Percentiles rank a stretch among this genome's conserved stretches.
Conservation (phyloP, 2,797 vertebrate species). For the Schizopygopsis pylzovi region DNA sequence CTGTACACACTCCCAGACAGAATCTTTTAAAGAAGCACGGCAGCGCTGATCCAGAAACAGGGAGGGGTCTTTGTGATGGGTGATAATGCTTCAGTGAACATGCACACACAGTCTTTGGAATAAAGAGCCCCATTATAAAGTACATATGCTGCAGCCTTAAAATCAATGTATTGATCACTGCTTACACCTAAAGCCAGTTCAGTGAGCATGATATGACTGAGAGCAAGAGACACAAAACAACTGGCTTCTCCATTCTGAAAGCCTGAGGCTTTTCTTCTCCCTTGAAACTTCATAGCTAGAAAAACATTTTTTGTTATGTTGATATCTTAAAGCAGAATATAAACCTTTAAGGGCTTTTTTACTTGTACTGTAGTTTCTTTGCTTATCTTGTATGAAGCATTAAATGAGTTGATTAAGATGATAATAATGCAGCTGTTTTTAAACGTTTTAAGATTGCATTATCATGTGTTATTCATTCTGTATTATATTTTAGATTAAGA, state of each 20-base stretch:
- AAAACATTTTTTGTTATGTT: not conserved
- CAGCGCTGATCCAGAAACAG: not conserved
- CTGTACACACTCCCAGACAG: constrained; percentile 51
- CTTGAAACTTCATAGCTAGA: not conserved
- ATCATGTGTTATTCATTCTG: not conserved
- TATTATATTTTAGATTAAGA: not conserved
- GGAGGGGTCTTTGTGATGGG: constrained; percentile 8
- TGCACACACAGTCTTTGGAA: not conserved
- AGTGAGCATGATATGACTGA: constrained; percentile 27
- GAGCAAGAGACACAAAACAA: not conserved
- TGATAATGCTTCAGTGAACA: constrained; percentile 24
- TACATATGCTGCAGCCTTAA: constrained; percentile 62
- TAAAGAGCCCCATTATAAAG: constrained; percentile 20
- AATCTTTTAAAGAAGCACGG: not conserved
- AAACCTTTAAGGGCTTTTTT: not conserved
- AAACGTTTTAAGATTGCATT: not conserved
- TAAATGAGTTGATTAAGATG: not conserved
- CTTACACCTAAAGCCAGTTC: constrained; percentile 67
- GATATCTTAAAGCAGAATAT: not conserved
- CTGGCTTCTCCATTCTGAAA: not conserved
- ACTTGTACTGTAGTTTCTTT: not conserved
- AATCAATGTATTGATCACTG: constrained; percentile 71
- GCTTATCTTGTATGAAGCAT: not conserved
- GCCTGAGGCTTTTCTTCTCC: not conserved
- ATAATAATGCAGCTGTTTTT: not conserved